Conservation (phyloP, 2,113 vertebrate genomes). For the Lucifuga dentata region DNA sequence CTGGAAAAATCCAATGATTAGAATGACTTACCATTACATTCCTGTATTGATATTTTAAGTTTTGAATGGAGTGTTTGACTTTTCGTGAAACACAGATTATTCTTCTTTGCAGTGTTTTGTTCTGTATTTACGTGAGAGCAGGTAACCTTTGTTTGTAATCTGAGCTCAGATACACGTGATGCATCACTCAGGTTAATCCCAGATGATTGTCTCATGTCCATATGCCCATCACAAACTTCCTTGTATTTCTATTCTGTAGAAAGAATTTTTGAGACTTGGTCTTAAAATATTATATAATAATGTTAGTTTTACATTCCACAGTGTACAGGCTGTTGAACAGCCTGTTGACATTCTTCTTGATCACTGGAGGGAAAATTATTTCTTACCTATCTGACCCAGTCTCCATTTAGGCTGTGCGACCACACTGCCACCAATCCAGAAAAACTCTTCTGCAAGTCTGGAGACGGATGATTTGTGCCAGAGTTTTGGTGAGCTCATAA, state of each 20-base stretch:
- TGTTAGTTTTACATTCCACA: neutral
- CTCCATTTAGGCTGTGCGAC: constrained; percentile 87
- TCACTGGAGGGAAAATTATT: neutral
- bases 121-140: constrained; percentile 37
- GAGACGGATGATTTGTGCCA: constrained; percentile 84
- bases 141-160: constrained; percentile 75
- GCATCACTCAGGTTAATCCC: constrained; percentile 78
- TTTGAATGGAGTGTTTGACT: neutral
- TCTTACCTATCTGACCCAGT: constrained; percentile 89
- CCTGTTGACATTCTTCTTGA: too few relatives aligned
- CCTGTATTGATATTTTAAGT: neutral
- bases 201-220: constrained; percentile 81
- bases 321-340: too few relatives aligned
- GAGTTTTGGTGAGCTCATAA: constrained; percentile 81
- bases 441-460: constrained; percentile 88
- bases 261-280: too few relatives aligned
- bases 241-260: constrained; percentile 12
- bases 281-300: constrained; percentile 2
- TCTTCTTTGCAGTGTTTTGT: constrained; percentile 4
- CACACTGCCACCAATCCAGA: constrained; percentile 92
- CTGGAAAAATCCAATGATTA: too few relatives aligned
- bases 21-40: neutral
- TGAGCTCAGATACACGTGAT: constrained; percentile 71
- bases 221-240: constrained; percentile 71
- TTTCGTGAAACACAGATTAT: neutral